Conservation (phyloP, 1,140 invertebrate genomes). For the Centruroides sculpturatus region DNA sequence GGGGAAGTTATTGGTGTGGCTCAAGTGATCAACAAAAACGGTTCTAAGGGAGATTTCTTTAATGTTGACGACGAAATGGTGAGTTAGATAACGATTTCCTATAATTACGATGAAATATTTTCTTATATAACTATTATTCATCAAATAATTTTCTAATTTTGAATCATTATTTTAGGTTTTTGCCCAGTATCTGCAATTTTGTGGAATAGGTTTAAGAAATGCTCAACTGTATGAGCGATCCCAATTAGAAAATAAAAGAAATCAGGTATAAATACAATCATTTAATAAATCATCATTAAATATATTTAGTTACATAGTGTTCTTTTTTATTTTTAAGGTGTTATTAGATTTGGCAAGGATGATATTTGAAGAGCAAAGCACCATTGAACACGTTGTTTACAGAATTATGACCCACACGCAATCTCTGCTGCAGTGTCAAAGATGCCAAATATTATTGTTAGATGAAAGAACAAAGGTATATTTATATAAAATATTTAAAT, state of each 20-base stretch:
- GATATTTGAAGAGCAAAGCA: constrained; percentile 94
- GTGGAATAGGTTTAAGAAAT: constrained; percentile 85
- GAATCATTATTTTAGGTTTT: constrained; percentile 47
- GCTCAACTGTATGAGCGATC: constrained; percentile 88
- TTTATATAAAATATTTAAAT: not conserved
- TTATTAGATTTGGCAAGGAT: constrained; percentile 81
- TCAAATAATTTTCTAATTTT: too few species aligned
- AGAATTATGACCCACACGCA: constrained; percentile 88
- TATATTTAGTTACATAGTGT: too few species aligned
- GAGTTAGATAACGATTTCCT: too few species aligned
- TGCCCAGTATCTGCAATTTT: constrained; percentile 84
- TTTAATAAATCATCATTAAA: too few species aligned
- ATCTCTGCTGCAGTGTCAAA: constrained; percentile 81
- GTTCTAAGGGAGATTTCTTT: constrained; percentile 28
- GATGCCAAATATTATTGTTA: constrained; percentile 75
- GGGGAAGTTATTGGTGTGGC: constrained; percentile 93
- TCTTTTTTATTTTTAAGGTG: constrained; percentile 38
- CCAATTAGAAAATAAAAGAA: constrained; percentile 82
- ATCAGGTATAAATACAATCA: constrained; percentile 46
- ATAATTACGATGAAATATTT: too few species aligned
- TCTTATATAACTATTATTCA: too few species aligned
- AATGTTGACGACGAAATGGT: constrained; percentile 11
- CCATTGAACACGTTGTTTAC: constrained; percentile 86
- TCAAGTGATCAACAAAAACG: constrained; percentile 89
- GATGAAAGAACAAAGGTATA: constrained; percentile 52